Percentiles rank a stretch among this genome's conserved stretches.
Conservation (phyloP, 2,113 vertebrate species). For the Microcebus tavaratra region DNA sequence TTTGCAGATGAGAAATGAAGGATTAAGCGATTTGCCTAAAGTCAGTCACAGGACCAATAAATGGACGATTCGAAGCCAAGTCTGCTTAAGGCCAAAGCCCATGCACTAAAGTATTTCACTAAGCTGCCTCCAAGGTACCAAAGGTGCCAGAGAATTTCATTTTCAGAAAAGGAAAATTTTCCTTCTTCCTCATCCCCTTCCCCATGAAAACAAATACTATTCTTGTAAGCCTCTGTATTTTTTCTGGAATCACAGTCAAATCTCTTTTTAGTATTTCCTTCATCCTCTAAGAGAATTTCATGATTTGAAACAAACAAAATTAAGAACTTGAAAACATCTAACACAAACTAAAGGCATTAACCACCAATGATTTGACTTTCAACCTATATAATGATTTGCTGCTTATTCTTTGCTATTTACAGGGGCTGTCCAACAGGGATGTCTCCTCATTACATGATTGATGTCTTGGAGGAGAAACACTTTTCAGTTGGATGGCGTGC, state of each 20-base stretch:
- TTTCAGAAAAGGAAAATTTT: slow-evolving; percentile 1
- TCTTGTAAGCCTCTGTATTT: not conserved
- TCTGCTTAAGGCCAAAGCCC: not conserved
- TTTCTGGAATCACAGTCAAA: not conserved
- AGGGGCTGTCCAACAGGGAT: not conserved
- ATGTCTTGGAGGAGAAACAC: not conserved
- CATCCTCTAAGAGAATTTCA: not conserved
- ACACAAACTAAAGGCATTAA: not conserved
- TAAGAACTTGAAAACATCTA: not conserved
- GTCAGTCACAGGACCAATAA: not conserved
- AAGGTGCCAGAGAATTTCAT: not conserved
- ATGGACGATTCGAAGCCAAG: not conserved
- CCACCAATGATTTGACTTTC: not conserved
- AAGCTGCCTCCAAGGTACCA: not conserved
- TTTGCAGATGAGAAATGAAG: not conserved
- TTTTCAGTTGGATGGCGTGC: not conserved
- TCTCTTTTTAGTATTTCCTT: not conserved
- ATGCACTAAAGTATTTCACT: not conserved
- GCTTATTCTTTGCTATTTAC: not conserved
- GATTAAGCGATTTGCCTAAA: slow-evolving; percentile 11
- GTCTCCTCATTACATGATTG: not conserved
- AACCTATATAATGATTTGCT: not conserved
- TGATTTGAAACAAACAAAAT: slow-evolving; percentile 34
- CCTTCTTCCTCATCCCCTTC: not conserved
- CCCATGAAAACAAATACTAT: slow-evolving; percentile 16